Conservation (phyloP, 1,140 invertebrate genomes). For the Drosophila teissieri region DNA sequence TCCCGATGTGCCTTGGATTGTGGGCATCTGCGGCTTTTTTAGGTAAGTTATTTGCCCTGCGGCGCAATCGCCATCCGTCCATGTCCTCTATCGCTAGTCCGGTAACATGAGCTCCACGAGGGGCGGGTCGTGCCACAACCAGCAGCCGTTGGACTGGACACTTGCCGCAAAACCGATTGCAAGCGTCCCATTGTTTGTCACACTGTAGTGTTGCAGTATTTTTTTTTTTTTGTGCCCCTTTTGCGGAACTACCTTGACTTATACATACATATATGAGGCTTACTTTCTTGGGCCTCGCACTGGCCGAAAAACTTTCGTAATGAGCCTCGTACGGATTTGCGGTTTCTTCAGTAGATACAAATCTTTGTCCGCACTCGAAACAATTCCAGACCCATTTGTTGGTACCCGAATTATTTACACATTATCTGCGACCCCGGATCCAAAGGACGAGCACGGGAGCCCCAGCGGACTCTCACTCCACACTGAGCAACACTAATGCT, state of each 20-base stretch:
- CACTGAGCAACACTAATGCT: constrained; percentile 9
- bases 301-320: constrained; percentile 54
- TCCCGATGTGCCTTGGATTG: constrained; percentile 15
- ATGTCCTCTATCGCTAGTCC: constrained; percentile 10
- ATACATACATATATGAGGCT: constrained; percentile 49
- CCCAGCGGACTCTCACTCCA: constrained; percentile 21
- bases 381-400: constrained; percentile 42
- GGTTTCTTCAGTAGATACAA: constrained; percentile 27
- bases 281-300: constrained; percentile 24
- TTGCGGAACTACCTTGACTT: constrained; percentile 54
- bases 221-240: constrained; percentile 30
- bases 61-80: constrained; percentile 54
- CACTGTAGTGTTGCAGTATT: constrained; percentile 61
- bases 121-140: constrained; percentile 40
- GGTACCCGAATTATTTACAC: constrained; percentile 68
- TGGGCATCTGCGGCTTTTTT: constrained; percentile 69
- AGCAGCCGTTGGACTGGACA: constrained; percentile 14
- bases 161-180: constrained; percentile 59
- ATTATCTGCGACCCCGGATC: constrained; percentile 51
- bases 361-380: constrained; percentile 4
- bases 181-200: constrained; percentile 62
- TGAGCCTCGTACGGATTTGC: constrained; percentile 56
- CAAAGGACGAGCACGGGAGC: constrained; percentile 1
- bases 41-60: constrained; percentile 75
- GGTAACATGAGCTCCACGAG: constrained; percentile 16